A percentile compares a stretch with the other conserved stretches of the same genome.
These are phyloP conservation scores for Cantharis nigra DNA, from an alignment of 2,888 invertebrate genomes.

Conservation along the genomic window DNA sequence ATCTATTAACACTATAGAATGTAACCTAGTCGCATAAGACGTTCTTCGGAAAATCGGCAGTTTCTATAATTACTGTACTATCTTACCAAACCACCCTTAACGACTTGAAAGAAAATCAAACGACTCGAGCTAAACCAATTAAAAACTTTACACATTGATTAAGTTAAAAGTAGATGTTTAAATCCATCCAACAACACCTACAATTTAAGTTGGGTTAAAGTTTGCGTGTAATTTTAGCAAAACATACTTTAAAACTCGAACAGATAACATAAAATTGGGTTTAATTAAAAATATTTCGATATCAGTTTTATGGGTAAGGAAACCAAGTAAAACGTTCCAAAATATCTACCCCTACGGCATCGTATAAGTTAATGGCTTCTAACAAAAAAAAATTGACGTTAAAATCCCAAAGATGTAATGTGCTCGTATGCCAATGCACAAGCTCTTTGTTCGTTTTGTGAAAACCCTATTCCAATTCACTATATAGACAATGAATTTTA, in stretches of 20 bases:
- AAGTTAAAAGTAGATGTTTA: neutral
- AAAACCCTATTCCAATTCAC: neutral
- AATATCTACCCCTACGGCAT: neutral
- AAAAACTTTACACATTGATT: neutral
- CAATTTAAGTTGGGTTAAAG: neutral
- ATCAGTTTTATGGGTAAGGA: neutral
- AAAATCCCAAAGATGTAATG: neutral
- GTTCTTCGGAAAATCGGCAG: neutral
- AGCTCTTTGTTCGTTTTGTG: neutral
- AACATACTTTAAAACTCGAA: neutral
- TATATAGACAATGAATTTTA: neutral
- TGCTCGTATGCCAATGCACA: neutral
- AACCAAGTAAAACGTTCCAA: neutral
- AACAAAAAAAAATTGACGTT: neutral
- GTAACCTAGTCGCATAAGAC: neutral
- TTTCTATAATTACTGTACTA: neutral
- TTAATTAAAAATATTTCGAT: neutral
- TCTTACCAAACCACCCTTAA: neutral
- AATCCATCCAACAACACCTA: neutral
- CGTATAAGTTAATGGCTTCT: neutral
- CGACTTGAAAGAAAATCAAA: neutral
- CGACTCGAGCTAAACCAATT: neutral
- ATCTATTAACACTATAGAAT: neutral
- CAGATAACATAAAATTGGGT: neutral
- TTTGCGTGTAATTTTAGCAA: neutral